Evolutionary conservation across 2,113 vertebrate species (phyloP).

Genomic region (Pelobates fuscus): DNA sequence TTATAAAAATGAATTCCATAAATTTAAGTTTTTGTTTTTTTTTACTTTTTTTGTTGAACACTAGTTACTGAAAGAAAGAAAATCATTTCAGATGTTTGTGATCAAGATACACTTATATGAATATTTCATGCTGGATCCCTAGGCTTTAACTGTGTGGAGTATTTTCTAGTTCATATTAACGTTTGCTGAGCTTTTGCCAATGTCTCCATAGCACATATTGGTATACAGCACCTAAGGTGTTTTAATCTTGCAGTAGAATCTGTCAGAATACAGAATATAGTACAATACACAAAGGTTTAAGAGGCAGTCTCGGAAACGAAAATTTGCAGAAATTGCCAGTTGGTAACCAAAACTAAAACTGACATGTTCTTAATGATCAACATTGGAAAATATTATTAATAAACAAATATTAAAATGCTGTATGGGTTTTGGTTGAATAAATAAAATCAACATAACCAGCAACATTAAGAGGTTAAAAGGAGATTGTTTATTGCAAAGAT

Average conservation of each 20-base stretch:
- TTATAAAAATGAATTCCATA: conserved; percentile 6
- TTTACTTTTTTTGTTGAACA: conserved; percentile 16
- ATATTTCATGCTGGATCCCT: conserved; percentile 38
- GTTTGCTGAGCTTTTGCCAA: conserved; percentile 43
- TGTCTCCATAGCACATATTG: conserved; percentile 38
- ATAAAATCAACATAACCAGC: too few relatives aligned
- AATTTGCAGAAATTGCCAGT: conserved; percentile 4
- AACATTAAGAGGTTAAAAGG: too few relatives aligned
- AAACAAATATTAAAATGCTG: neutral
- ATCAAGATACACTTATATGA: conserved; percentile 35
- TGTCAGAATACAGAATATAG: conserved; percentile 43
- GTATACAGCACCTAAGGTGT: conserved; percentile 45
- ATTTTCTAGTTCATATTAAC: conserved; percentile 41
- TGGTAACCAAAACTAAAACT: neutral
- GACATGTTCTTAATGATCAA: neutral
- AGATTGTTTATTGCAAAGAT: too few relatives aligned
- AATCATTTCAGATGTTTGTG: conserved; percentile 9
- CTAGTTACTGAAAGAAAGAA: conserved; percentile 20
- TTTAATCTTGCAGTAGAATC: conserved; percentile 41
- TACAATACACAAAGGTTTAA: conserved; percentile 36
- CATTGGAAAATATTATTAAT: neutral
- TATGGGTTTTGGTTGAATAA: too few relatives aligned
- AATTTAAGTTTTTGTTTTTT: conserved; percentile 6
- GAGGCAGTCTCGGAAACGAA: conserved; percentile 10
- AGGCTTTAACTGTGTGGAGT: conserved; percentile 35